phyloP scores from a whole-genome alignment of 2,113 vertebrate genomes.

The Hiodon alosoides region DNA sequence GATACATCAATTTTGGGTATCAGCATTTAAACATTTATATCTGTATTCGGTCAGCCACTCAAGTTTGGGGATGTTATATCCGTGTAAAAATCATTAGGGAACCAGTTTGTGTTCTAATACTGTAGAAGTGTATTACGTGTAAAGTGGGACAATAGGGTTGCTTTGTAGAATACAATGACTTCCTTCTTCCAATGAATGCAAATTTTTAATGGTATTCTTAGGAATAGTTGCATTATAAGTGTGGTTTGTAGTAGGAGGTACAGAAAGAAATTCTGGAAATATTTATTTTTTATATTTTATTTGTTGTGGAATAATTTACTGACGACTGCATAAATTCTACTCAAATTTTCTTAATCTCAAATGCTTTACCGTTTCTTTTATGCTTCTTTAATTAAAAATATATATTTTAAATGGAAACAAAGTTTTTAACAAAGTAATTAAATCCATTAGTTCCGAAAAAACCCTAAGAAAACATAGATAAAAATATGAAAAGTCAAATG shows the following conservation, averaged over 20 bases:
- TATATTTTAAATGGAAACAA: neutral
- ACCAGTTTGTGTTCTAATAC: too few relatives aligned
- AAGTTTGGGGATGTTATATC: too few relatives aligned
- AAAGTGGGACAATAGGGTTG: neutral
- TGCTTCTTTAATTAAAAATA: slow-evolving; percentile 3
- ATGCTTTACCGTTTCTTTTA: slow-evolving; percentile 3
- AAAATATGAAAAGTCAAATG: neutral
- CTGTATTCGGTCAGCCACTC: too few relatives aligned
- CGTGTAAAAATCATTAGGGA: too few relatives aligned
- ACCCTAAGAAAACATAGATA: neutral
- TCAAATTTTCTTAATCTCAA: neutral
- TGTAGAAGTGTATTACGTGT: neutral
- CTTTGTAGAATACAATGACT: neutral
- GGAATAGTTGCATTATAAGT: slow-evolving; percentile 2
- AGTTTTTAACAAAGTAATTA: too few relatives aligned
- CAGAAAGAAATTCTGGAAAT: neutral
- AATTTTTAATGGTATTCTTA: neutral
- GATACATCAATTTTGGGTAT: too few relatives aligned
- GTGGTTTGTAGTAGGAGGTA: neutral
- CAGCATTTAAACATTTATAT: too few relatives aligned
- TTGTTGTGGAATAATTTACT: slow-evolving; percentile 1
- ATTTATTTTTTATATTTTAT: neutral
- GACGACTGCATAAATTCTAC: neutral
- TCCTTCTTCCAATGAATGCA: neutral
- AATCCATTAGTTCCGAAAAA: neutral